Evolutionary conservation across 1,140 invertebrate genomes (phyloP).

Genomic region (Bombus superbus): DNA sequence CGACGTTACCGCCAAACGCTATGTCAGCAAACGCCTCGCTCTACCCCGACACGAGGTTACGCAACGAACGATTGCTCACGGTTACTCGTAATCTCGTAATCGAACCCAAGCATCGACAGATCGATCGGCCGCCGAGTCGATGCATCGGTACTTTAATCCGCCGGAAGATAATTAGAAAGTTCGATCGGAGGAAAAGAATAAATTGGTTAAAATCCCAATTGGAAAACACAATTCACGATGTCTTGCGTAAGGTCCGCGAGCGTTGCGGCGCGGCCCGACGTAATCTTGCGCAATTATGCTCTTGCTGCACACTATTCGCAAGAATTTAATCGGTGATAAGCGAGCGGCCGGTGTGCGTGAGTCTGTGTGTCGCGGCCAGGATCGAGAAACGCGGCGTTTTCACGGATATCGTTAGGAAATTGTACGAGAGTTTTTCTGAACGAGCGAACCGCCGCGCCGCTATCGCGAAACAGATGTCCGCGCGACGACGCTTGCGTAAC

Average conservation of each 20-base stretch:
- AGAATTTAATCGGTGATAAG: constrained; percentile 65
- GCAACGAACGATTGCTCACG: no score
- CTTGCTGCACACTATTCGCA: constrained; percentile 38
- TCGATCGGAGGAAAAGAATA: background rate
- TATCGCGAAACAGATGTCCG: constrained; percentile 38
- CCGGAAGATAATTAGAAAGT: background rate
- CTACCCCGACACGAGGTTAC: no score
- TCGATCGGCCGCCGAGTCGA: no score
- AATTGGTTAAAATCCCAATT: constrained; percentile 17
- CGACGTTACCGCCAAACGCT: no score
- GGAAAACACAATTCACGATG: constrained; percentile 32
- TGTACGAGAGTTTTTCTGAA: background rate
- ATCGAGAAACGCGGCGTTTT: constrained; percentile 42
- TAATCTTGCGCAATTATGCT: constrained; percentile 56
- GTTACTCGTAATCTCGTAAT: no score
- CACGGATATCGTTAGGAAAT: constrained; percentile 48
- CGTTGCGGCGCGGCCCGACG: constrained; percentile 43
- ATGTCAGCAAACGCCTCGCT: no score
- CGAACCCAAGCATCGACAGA: no score
- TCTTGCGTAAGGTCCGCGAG: constrained; percentile 53
- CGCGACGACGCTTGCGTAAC: background rate
- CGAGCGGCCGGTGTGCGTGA: background rate
- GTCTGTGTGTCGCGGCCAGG: constrained; percentile 35
- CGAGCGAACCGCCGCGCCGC: background rate
- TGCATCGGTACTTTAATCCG: background rate